Percentiles rank a stretch among this genome's conserved stretches.
These are phyloP conservation scores for Alethe diademata DNA, from an alignment of 2,113 vertebrate species.

Conservation along the genomic window DNA sequence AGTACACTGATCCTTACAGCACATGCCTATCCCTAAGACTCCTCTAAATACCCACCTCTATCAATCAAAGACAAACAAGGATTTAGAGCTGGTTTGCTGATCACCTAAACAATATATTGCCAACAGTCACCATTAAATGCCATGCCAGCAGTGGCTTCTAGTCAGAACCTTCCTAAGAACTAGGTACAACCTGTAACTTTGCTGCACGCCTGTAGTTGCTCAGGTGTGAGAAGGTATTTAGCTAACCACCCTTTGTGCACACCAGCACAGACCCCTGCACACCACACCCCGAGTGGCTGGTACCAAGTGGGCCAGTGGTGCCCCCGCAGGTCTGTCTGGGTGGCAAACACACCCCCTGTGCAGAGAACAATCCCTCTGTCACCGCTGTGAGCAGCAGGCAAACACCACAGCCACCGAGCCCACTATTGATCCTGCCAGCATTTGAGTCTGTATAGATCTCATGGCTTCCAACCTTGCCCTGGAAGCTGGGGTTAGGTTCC, in stretches of 20 bases:
- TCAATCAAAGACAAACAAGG: background rate
- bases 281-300: rapidly evolving
- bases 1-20: background rate
- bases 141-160: background rate
- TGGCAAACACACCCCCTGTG: background rate
- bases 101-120: background rate
- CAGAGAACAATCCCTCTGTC: background rate
- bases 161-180: background rate
- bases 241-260: background rate
- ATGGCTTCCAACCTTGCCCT: background rate
- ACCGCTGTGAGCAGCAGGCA: background rate
- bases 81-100: background rate
- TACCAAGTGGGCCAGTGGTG: background rate
- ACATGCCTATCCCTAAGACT: background rate
- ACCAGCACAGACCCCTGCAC: background rate
- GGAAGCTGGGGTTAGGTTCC: background rate
- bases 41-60: background rate
- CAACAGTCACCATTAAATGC: background rate
- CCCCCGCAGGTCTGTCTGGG: rapidly evolving
- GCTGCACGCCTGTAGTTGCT: background rate
- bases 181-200: background rate
- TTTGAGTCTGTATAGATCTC: background rate
- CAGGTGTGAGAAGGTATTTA: background rate
- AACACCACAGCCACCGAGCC: background rate
- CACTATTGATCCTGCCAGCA: background rate